A percentile compares a stretch with the other conserved stretches of the same genome.
These are phyloP conservation scores for Plecturocebus donacophilus DNA, from an alignment of 2,113 vertebrate genomes.

Conservation along the genomic window DNA sequence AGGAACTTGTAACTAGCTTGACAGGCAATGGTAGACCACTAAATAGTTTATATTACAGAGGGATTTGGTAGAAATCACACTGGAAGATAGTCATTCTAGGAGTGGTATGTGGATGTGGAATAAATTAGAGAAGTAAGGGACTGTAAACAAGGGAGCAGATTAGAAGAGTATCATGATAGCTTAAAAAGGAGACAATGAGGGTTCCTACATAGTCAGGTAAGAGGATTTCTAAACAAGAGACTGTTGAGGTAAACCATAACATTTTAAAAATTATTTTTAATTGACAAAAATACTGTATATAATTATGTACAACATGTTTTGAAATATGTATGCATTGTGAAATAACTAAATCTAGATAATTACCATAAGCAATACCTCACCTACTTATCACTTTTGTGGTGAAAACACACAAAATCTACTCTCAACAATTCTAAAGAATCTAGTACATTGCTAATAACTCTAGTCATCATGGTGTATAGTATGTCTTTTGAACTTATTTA, in stretches of 20 bases:
- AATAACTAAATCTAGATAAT: background rate
- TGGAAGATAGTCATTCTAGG: background rate
- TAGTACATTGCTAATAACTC: background rate
- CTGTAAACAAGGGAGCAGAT: background rate
- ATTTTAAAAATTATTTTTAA: background rate
- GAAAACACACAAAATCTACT: background rate
- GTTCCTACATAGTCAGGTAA: background rate
- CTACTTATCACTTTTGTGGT: background rate
- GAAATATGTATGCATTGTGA: background rate
- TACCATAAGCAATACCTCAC: background rate
- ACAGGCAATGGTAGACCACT: background rate
- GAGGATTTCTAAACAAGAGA: background rate
- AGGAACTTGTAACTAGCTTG: background rate
- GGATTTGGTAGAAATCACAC: background rate
- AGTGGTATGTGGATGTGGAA: background rate
- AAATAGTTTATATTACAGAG: background rate
- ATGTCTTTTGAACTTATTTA: background rate
- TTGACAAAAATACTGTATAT: background rate
- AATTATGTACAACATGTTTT: background rate
- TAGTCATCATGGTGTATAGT: background rate
- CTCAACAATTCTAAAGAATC: background rate
- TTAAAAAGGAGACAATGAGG: background rate
- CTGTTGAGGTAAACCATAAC: background rate
- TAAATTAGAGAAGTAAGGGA: background rate
- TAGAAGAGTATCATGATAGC: background rate